Evolutionary conservation across 1,140 invertebrate genomes (phyloP).

Genomic region (Formica exsecta): DNA sequence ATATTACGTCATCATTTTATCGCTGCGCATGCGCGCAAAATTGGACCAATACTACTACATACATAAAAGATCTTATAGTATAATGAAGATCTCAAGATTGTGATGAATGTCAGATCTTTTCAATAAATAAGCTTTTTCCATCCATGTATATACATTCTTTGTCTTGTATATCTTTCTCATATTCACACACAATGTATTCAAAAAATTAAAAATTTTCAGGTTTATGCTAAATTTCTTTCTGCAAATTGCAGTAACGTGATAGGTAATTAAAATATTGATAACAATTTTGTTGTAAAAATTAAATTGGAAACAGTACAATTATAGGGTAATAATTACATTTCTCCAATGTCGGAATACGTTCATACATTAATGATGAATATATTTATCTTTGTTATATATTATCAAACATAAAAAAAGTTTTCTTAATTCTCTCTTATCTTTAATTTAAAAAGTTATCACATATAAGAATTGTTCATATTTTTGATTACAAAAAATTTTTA

Average conservation of each 20-base stretch:
- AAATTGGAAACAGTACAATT: neutral
- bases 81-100: too few species aligned
- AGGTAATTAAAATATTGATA: too few species aligned
- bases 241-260: neutral
- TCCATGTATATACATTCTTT: too few species aligned
- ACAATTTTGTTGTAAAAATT: too few species aligned
- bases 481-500: conserved; percentile 57
- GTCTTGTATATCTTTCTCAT: too few species aligned
- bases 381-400: neutral
- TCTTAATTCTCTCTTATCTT: neutral
- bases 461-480: neutral
- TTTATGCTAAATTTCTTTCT: neutral
- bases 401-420: neutral
- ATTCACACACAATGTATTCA: neutral
- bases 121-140: too few species aligned
- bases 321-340: neutral
- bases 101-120: too few species aligned
- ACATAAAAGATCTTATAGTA: too few species aligned
- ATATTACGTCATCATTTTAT: too few species aligned
- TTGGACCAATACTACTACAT: too few species aligned
- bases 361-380: neutral
- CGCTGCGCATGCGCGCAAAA: too few species aligned
- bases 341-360: too few species aligned
- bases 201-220: neutral
- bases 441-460: neutral